Evolutionary conservation across 37 sponge, comb jelly and placozoan genomes (phyloP).

Genomic region (Chondrilla cf. caribensis): DNA sequence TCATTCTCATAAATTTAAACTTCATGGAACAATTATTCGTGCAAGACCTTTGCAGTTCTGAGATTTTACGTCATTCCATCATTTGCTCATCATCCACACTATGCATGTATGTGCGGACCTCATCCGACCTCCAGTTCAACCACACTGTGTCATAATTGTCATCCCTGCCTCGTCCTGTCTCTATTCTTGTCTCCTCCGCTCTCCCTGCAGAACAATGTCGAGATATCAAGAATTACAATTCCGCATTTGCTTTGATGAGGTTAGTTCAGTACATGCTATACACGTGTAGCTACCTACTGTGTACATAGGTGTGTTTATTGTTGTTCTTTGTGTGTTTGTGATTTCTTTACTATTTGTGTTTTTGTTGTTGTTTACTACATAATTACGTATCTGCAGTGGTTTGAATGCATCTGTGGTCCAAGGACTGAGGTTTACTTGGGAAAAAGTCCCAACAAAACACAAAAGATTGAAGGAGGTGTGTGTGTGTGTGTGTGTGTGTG

Average conservation of each 20-base stretch:
- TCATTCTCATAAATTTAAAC: too few species aligned
- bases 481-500: slow-evolving; percentile 20
- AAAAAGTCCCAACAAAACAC: slow-evolving; percentile 81
- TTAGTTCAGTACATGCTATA: neutral
- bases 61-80: too few species aligned
- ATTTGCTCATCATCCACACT: too few species aligned
- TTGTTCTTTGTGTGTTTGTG: neutral
- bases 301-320: neutral
- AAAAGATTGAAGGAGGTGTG: slow-evolving; percentile 65
- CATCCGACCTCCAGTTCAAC: too few species aligned
- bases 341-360: neutral
- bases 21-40: too few species aligned
- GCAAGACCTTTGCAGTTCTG: too few species aligned
- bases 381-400: slow-evolving; percentile 73
- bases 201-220: slow-evolving; percentile 47
- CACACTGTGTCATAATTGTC: too few species aligned
- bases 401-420: slow-evolving; percentile 72
- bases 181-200: too few species aligned
- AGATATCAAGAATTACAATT: slow-evolving; percentile 72
- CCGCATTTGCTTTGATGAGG: slow-evolving; percentile 75
- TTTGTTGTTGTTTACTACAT: too few species aligned
- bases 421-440: slow-evolving; percentile 76
- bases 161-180: too few species aligned
- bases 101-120: too few species aligned
- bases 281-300: neutral